A percentile compares a stretch with the other conserved stretches of the same genome.
These are phyloP conservation scores for Sebastes schlegelii DNA, from an alignment of 2,113 vertebrate genomes.

Conservation along the genomic window DNA sequence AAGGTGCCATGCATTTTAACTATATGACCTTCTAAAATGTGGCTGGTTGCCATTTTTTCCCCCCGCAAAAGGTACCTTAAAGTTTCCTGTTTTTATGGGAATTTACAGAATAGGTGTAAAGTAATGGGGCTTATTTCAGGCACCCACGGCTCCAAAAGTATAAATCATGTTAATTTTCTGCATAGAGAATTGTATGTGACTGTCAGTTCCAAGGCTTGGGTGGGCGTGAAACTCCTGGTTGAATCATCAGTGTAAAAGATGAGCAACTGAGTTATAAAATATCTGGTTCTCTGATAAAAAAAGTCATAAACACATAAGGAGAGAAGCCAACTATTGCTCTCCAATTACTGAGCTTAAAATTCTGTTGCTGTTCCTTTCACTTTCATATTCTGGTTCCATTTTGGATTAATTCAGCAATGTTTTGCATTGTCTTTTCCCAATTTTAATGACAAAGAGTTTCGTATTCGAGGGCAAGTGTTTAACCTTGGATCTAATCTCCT, in stretches of 20 bases:
- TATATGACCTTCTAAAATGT: conserved; percentile 17
- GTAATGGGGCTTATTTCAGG: neutral
- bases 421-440: neutral
- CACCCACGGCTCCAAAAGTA: neutral
- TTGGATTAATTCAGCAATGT: neutral
- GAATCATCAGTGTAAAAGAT: conserved; percentile 12
- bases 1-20: conserved; percentile 30
- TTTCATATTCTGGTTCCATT: neutral
- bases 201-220: neutral
- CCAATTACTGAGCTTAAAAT: neutral
- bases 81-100: neutral
- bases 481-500: neutral
- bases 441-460: neutral
- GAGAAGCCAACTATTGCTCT: neutral
- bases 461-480: neutral
- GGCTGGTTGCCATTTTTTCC: neutral
- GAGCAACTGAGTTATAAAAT: neutral
- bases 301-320: neutral
- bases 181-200: neutral
- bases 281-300: neutral
- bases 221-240: neutral
- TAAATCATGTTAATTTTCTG: neutral
- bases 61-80: neutral
- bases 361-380: neutral
- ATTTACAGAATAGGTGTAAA: neutral